Evolutionary conservation across 2,888 invertebrate genomes (phyloP), one percentile per base, ranked within the genome.

Genomic region (Pyrgus malvae): DNA sequence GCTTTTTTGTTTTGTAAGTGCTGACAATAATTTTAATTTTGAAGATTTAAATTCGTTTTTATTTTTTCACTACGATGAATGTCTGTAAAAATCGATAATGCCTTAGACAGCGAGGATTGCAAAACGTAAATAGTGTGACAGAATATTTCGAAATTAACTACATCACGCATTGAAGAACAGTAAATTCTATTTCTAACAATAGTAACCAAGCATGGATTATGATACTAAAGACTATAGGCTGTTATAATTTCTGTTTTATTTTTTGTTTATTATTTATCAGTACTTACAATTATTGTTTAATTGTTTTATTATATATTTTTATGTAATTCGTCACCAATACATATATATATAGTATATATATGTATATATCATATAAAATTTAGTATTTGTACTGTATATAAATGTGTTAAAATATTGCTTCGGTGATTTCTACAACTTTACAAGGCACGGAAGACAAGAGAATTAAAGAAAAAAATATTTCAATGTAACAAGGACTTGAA

Each of bases 1-100:
- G 86, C 85, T 88, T 88, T 76, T 77, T 76, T 78, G 66, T 79
- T 76, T 70, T 69, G 56, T 65, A 64, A 65, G 72, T 72, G 68
- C 66, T 63, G 64, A 63, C 40, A 55, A 38, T 60, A 56, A 58
- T 49, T 58, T 51, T 54, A 57, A 59, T 57, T 40, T 61, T 50
- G 29, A 55, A 46, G 56, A n/a, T n/a, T 59, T 35, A 50, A 58
- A 57, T 59, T 54, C 45, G 51, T 38, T 37, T 56, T 57, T 40
- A 35, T 62, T 61, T 50, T 59, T 60, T 58, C 57, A 62, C 50
- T 50, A 57, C 51, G 49, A 42, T 56, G 60, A 55, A 55, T 51
- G 50, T 62, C 42, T 35, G 40, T 55, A 60, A 60, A 64, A 68
- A 66, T 65, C 65, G 59, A 63, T 68, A 64, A 48, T 54, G 55